phyloP scores from a whole-genome alignment of 2,888 invertebrate species.

The Sipha maydis region DNA sequence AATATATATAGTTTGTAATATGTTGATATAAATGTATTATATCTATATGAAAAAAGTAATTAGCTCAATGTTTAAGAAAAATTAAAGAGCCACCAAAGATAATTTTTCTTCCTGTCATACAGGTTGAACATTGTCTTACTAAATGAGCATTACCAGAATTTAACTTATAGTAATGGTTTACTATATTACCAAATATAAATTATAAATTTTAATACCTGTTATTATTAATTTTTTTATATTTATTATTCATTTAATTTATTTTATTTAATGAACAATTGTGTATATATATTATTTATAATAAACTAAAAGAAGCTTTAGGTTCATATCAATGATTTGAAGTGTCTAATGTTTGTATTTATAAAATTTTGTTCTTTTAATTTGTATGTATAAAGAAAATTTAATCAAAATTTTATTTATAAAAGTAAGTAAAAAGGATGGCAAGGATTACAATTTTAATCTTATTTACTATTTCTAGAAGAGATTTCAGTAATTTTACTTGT shows the following conservation, averaged over 20 bases:
- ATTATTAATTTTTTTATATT: constrained; percentile 59
- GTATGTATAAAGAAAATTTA: not conserved
- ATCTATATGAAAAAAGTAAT: constrained; percentile 8
- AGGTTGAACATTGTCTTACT: not conserved
- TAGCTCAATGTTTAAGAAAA: not conserved
- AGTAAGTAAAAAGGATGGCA: not conserved
- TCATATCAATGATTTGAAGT: constrained; percentile 6
- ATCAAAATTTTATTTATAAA: not conserved
- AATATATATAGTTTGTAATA: constrained; percentile 1
- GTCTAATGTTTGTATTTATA: constrained; percentile 21
- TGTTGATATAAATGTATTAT: constrained; percentile 7
- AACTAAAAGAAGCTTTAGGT: constrained; percentile 49
- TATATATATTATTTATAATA: constrained; percentile 51
- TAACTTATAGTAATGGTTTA: constrained; percentile 26
- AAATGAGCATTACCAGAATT: not conserved
- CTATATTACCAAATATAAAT: constrained; percentile 55
- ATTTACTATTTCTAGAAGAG: too few species aligned
- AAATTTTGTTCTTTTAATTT: not conserved
- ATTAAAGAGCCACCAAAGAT: not conserved
- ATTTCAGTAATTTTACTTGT: not conserved
- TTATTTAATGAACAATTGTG: constrained; percentile 47
- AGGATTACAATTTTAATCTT: not conserved
- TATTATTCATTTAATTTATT: constrained; percentile 52
- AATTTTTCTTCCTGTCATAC: constrained; percentile 3
- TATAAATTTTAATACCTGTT: constrained; percentile 60